Base-by-base conservation (phyloP, 2,797 vertebrate genomes). In the Furcifer pardalis region DNA sequence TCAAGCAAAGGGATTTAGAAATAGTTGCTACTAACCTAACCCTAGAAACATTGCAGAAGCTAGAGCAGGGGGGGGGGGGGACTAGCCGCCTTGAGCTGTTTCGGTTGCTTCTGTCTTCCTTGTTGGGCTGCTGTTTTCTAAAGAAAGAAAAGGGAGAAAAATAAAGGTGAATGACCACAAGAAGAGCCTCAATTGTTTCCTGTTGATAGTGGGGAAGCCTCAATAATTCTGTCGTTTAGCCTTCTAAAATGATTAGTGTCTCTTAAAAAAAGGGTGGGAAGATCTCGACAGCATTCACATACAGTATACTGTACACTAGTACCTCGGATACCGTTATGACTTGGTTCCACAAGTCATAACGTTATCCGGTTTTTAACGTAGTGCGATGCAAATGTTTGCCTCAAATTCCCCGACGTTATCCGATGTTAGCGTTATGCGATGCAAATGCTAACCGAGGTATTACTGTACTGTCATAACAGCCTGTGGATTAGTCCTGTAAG, bases 31-130 rank as follows among this genome's bases (percentile, higher is more conserved):
- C 79, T 86, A 85, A 77, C 10, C 0, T 0, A 35, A 44, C 88
- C 60, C 52, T 13, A 74, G 44, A 91, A 88, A 91, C 79, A 81
- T 52, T 71, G 83, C 71, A 49, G 35, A 80, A 79, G 77, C 66
- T 0, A 52, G 27, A 84, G 60, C 1, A n/a, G n/a, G n/a, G n/a
- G n/a, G n/a, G n/a, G n/a, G n/a, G n/a, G n/a, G n/a, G 12, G 44
- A 6, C 6, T n/a, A 25, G 44, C 19, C 84, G 63, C 87, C 89
- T 91, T 72, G 32, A 35, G 27, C 30, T 72, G 35, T 72, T 44
- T 37, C 15, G 21, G 1, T 44, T 0, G 88, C 27, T 27, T 5
- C 27, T 30, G 35, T 12, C 1, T 4, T 91, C 90, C 46, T 91
- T 84, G 88, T 89, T 86, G 89, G 92, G 0, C 5, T 2, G 0